Conservation (phyloP, 2,113 vertebrate genomes). For the Malaclemys terrapin region DNA sequence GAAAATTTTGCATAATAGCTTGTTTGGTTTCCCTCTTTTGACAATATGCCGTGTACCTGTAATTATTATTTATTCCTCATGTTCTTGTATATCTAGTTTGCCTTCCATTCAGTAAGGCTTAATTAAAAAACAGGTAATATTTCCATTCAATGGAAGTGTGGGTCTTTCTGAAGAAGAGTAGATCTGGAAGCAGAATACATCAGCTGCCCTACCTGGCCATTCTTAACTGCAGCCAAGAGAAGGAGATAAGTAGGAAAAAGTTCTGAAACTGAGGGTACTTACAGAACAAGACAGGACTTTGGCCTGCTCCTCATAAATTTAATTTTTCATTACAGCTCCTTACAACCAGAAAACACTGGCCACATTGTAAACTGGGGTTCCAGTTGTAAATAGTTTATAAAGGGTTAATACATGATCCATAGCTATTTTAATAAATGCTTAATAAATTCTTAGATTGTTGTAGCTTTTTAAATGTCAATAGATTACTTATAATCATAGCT, state of each 20-base stretch:
- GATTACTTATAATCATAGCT: not conserved
- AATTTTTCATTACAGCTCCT: not conserved
- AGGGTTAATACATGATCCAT: not conserved
- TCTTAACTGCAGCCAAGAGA: not conserved
- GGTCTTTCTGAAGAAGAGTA: not conserved
- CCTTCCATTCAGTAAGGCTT: slow-evolving; percentile 17
- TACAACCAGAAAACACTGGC: not conserved
- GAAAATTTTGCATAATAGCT: not conserved
- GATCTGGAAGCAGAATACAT: not conserved
- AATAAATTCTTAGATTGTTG: not conserved
- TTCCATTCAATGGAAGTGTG: not conserved
- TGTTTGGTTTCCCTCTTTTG: slow-evolving; percentile 17
- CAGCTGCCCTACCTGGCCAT: not conserved
- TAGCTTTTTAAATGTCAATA: not conserved
- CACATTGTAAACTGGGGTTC: not conserved
- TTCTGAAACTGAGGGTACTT: not conserved
- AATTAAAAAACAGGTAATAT: slow-evolving; percentile 27
- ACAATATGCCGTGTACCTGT: not conserved
- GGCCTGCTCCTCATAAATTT: not conserved
- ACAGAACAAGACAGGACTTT: not conserved
- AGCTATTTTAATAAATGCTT: not conserved
- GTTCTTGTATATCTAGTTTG: not conserved
- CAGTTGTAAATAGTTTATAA: not conserved
- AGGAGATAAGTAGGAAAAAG: not conserved
- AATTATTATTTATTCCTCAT: not conserved